phyloP scores from a whole-genome alignment of 37 sponge, comb jelly and placozoan species.

The Corticium candelabrum region DNA sequence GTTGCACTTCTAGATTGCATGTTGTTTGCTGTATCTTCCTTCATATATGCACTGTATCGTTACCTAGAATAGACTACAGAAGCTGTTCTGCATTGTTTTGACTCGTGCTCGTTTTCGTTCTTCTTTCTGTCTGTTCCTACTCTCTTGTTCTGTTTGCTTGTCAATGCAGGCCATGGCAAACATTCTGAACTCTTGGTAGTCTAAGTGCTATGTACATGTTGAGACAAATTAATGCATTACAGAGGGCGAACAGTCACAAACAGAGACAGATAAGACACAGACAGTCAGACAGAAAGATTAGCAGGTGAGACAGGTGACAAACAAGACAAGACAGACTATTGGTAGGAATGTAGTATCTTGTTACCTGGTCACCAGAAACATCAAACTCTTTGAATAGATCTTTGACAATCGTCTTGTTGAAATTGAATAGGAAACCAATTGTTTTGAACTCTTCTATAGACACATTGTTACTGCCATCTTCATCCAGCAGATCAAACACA shows the following conservation, averaged over 20 bases:
- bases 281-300: too few species aligned
- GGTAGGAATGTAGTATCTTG: background rate
- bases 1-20: too few species aligned
- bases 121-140: background rate
- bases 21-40: too few species aligned
- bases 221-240: too few species aligned
- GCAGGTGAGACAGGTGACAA: too few species aligned
- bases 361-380: constrained; percentile 71
- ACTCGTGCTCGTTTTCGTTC: background rate
- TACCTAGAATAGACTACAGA: too few species aligned
- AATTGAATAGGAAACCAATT: constrained; percentile 85
- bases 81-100: too few species aligned
- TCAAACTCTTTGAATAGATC: constrained; percentile 85
- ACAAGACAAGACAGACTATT: background rate
- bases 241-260: too few species aligned
- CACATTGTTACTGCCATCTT: constrained; percentile 67
- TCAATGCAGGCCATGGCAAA: constrained; percentile 90
- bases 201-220: constrained; percentile 56
- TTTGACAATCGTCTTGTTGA: constrained; percentile 47
- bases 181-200: constrained; percentile 84
- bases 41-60: too few species aligned
- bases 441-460: constrained; percentile 72
- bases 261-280: too few species aligned
- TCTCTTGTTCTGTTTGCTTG: constrained; percentile 48
- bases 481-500: constrained; percentile 83